Evolutionary conservation across 2,113 vertebrate species (phyloP), one percentile per base, ranked within the genome.

Genomic region (Nymphicus hollandicus): DNA sequence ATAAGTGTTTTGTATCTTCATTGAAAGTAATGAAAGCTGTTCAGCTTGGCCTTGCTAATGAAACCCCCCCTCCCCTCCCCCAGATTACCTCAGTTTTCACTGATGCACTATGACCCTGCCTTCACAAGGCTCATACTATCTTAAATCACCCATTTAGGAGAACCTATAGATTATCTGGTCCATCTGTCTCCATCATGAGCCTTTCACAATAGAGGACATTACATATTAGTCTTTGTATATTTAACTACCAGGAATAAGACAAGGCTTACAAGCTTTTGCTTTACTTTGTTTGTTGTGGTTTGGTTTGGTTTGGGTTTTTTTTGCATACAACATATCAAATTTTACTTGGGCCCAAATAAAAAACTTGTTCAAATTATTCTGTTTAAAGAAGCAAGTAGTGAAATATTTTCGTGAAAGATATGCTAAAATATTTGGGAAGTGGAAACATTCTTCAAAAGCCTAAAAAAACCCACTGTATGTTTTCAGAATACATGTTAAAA

Each of bases 361-460:
- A 96, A 88, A 20, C 6, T 44, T 60, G 11, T 74, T 88, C 22
- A 83, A 91, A 94, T 63, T 86, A 37, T n/a, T 89, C 13, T 71
- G 47, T 80, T 68, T 69, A 46, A 68, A 49, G 46, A 78, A 88
- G 71, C 15, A 85, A 80, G 31, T 7, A 12, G 10, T 60, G 77
- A 96, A 95, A 74, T 72, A 66, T 23, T 43, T 81, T 31, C 2
- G 13, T 47, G 46, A 83, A 93, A 60, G 13, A 60, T 33, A 93
- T 11, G 13, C 29, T 86, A 92, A 84, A 85, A 79, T 95, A 96
- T 84, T 68, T 91, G n/a, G 35, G 79, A 95, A 72, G 53, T 66
- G 27, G 84, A 88, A 89, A 66, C 17, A 82, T 69, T 81, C 22
- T 73, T 73, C 58, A 74, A 72, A 93, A 78, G 7, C 43, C 29